Evolutionary conservation across 2,113 vertebrate genomes (phyloP).

Genomic region (Elephantulus edwardii): DNA sequence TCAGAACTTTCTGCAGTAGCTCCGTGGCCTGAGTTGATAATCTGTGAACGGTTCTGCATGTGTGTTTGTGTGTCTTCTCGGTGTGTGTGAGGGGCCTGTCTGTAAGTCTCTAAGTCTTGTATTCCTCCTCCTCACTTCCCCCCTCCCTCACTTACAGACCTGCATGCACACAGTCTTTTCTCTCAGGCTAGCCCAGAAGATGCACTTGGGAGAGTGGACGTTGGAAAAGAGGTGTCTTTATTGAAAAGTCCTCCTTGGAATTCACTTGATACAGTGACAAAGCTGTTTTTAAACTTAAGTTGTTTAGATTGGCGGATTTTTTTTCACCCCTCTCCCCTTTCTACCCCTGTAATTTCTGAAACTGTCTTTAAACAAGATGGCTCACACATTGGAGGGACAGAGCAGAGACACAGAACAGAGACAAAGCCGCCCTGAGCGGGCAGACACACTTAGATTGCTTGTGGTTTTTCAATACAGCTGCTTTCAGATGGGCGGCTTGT

Average conservation of each 20-base stretch:
- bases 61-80: not conserved
- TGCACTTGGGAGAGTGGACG: not conserved
- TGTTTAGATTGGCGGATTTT: constrained; percentile 90
- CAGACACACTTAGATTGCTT: constrained; percentile 94
- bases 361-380: constrained; percentile 95
- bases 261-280: constrained; percentile 80
- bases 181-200: not conserved
- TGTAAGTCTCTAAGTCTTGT: not conserved
- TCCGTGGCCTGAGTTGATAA: constrained; percentile 48
- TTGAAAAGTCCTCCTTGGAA: constrained; percentile 71
- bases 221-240: not conserved
- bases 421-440: constrained; percentile 93
- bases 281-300: constrained; percentile 75
- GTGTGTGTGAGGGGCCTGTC: not conserved
- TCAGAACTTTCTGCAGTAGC: constrained; percentile 46
- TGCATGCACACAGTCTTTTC: not conserved
- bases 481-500: constrained; percentile 93
- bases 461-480: constrained; percentile 95
- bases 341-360: constrained; percentile 88
- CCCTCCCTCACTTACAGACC: not conserved
- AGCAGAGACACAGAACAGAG: constrained; percentile 86
- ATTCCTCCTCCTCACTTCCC: not conserved
- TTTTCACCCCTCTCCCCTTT: not conserved
- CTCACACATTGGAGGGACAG: constrained; percentile 89
- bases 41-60: not conserved